Conservation (phyloP, 2,113 vertebrate genomes). For the Alectura lathami region DNA sequence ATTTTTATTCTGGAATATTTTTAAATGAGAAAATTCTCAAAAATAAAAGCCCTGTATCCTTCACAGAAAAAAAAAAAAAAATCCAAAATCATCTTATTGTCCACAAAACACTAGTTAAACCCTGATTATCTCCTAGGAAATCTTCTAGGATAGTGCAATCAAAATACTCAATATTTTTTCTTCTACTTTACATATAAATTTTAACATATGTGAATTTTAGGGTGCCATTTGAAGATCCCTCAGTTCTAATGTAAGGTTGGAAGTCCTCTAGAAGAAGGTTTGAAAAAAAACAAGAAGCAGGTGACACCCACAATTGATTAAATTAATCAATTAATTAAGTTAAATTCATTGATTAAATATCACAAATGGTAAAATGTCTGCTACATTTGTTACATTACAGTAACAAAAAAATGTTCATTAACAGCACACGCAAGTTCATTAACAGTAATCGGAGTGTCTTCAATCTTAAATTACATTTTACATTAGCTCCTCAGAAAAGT, state of each 20-base stretch:
- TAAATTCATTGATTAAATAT: not conserved
- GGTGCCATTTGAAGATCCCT: not conserved
- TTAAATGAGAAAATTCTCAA: not conserved
- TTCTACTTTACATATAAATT: not conserved
- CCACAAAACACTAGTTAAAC: not conserved
- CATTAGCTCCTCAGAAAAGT: not conserved
- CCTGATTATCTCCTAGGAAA: not conserved
- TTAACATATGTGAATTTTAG: not conserved
- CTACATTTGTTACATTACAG: no score
- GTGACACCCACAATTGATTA: not conserved
- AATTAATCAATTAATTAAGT: not conserved
- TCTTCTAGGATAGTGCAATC: no score
- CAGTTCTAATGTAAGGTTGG: not conserved
- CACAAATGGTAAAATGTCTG: not conserved
- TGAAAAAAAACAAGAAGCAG: not conserved
- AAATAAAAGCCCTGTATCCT: not conserved
- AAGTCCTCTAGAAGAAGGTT: not conserved
- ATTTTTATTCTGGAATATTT: not conserved
- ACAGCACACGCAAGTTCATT: not conserved
- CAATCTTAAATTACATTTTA: not conserved
- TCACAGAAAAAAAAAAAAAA: not conserved
- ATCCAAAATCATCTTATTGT: not conserved
- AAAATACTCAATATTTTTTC: no score
- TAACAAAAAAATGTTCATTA: no score
- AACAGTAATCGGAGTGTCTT: not conserved